Conservation (phyloP, 1,140 invertebrate species). For the Hypothenemus hampei region DNA sequence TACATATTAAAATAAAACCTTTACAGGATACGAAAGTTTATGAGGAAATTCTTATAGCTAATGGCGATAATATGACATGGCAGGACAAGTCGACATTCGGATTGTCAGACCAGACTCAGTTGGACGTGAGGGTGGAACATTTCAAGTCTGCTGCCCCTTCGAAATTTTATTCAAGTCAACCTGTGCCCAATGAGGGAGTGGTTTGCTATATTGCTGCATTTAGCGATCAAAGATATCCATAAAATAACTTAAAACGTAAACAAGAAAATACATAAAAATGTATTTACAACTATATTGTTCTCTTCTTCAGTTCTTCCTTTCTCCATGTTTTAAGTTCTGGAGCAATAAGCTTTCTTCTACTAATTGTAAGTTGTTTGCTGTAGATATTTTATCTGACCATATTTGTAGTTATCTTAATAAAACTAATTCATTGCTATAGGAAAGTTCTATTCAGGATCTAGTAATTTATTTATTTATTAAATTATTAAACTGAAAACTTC, state of each 20-base stretch:
- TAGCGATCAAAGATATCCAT: conserved; percentile 30
- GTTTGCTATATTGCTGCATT: conserved; percentile 36
- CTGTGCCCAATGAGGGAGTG: conserved; percentile 31
- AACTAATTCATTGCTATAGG: too few relatives aligned
- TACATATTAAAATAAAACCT: neutral
- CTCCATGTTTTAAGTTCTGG: too few relatives aligned
- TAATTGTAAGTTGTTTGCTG: too few relatives aligned
- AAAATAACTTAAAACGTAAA: conserved; percentile 2
- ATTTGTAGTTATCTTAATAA: too few relatives aligned
- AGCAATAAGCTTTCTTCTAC: too few relatives aligned
- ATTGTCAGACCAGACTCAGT: neutral
- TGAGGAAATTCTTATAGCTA: conserved; percentile 32
- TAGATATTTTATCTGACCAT: too few relatives aligned
- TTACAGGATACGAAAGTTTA: conserved; percentile 30
- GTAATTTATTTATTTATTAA: too few relatives aligned
- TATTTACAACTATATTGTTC: too few relatives aligned
- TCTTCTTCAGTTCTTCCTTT: too few relatives aligned
- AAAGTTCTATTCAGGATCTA: too few relatives aligned
- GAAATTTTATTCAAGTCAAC: conserved; percentile 30
- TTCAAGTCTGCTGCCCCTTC: conserved; percentile 23
- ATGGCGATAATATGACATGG: conserved; percentile 27
- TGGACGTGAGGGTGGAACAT: neutral
- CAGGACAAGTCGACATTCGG: conserved; percentile 11
- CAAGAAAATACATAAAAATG: neutral
- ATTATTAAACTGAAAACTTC: too few relatives aligned